Evolutionary conservation across 2,888 invertebrate genomes (phyloP), one percentile per base, ranked within the genome.

Genomic region (Lasioglossum figueresi): DNA sequence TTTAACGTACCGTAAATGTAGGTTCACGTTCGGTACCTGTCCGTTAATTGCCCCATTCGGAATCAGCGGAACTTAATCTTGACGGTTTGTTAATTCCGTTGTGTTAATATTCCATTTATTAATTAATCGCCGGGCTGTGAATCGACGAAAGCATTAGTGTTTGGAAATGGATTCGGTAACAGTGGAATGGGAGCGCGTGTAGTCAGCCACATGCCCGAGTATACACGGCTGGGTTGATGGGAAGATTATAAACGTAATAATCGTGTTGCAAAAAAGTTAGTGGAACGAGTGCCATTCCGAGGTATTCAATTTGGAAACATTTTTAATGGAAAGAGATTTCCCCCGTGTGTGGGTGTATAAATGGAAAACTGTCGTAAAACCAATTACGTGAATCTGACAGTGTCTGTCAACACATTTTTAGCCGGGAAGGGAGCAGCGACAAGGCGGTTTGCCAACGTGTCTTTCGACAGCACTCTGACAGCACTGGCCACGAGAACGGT

Each of bases 101-200:
- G 12, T 16, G 66, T 14, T 63, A 23, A 10, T 34, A 34, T 66
- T 10, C 19, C 34, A 37, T 34, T 23, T 37, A 66, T 34, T 34
- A 34, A 34, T 66, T 37, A 34, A 34, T 66, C 10, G 14, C 1
- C 10, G 8, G 19, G 23, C 14, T 23, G 19, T 4, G 12, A 72
- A 16, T 14, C 6, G 16, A 23, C 6, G 19, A 34, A 71, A 34
- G n/a, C 27, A 37, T 40, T 23, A 10, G 40, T 19, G 63, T n/a
- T 40, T n/a, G 23, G 34, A 31, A 68, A 70, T 79, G 78, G 79
- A 14, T 56, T 79, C 73, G 68, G 43, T 43, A 63, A 73, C 63
- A 37, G 72, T 71, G 71, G 48, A 81, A 81, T 56, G 66, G 23
- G 78, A 73, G 66, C 52, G 43, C 43, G 72, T 56, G 43, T 73